Evolutionary conservation across 2,888 invertebrate genomes (phyloP).

Genomic region (Tetheella fluctuosa): DNA sequence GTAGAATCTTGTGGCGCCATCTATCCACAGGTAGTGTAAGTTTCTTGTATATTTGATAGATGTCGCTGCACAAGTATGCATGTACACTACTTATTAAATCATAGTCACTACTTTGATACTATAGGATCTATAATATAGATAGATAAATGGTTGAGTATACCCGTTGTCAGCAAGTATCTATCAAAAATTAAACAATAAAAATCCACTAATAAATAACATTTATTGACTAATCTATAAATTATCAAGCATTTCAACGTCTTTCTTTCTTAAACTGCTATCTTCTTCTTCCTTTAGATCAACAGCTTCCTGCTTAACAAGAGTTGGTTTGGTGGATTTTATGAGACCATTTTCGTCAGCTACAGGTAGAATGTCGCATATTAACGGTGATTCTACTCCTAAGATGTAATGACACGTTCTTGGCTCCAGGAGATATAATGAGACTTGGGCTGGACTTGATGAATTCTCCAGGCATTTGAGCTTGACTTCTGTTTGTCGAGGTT

Average conservation of each 20-base stretch:
- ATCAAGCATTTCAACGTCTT: conserved; percentile 48
- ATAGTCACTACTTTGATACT: too few species aligned
- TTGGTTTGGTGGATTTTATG: conserved; percentile 53
- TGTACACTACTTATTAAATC: too few species aligned
- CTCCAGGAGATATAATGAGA: conserved; percentile 94
- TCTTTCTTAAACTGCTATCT: conserved; percentile 39
- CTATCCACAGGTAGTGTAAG: too few species aligned
- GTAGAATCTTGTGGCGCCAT: too few species aligned
- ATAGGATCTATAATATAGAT: too few species aligned
- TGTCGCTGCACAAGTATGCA: too few species aligned
- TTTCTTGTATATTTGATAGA: too few species aligned
- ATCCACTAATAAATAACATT: conserved; percentile 32
- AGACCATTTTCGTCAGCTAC: conserved; percentile 93
- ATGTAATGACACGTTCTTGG: conserved; percentile 97
- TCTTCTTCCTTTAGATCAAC: conserved; percentile 42
- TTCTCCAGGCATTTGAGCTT: conserved; percentile 91
- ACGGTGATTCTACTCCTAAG: conserved; percentile 95
- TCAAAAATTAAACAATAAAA: conserved; percentile 25
- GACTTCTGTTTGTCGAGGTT: conserved; percentile 93
- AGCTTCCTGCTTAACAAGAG: conserved; percentile 35
- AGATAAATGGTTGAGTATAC: too few species aligned
- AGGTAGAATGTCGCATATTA: conserved; percentile 93
- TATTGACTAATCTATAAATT: conserved; percentile 60
- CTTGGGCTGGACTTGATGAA: conserved; percentile 89
- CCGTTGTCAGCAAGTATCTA: too few species aligned